phyloP scores from a whole-genome alignment of 2,888 invertebrate genomes.

The Idaea biselata region DNA sequence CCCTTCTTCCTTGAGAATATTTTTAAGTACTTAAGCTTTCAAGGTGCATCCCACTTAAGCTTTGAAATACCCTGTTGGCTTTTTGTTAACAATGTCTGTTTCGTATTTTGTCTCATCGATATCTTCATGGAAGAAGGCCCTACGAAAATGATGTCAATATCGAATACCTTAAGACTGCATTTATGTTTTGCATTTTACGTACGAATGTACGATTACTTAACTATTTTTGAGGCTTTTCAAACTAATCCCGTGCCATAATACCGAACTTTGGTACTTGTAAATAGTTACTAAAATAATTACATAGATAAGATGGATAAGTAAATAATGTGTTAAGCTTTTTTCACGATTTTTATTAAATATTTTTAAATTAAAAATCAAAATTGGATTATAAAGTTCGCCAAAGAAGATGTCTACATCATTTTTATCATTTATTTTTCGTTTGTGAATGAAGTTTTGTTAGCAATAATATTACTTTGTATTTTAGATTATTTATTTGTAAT shows the following conservation, averaged over 20 bases:
- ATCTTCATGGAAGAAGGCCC: neutral
- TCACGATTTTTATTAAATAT: neutral
- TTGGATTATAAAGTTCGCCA: slow-evolving; percentile 34
- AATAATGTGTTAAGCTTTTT: slow-evolving; percentile 10
- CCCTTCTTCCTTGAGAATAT: no score
- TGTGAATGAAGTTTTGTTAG: slow-evolving; percentile 43
- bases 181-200: slow-evolving; percentile 31
- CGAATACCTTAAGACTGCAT: slow-evolving; percentile 36
- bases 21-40: no score
- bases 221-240: slow-evolving; percentile 24
- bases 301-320: slow-evolving; percentile 11
- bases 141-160: neutral
- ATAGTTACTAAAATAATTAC: slow-evolving; percentile 25
- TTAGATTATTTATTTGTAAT: slow-evolving; percentile 72
- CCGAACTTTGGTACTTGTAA: slow-evolving; percentile 29
- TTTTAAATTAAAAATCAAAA: slow-evolving; percentile 11
- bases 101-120: neutral
- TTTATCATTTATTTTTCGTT: slow-evolving; percentile 36
- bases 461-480: slow-evolving; percentile 46
- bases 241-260: slow-evolving; percentile 29
- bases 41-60: no score
- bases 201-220: slow-evolving; percentile 13
- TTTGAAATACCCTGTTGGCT: no score
- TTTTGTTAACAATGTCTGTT: neutral
- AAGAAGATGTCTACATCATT: slow-evolving; percentile 42